Base-by-base conservation (phyloP, 2,888 invertebrate species). In the Lordiphosa fenestrarum region DNA sequence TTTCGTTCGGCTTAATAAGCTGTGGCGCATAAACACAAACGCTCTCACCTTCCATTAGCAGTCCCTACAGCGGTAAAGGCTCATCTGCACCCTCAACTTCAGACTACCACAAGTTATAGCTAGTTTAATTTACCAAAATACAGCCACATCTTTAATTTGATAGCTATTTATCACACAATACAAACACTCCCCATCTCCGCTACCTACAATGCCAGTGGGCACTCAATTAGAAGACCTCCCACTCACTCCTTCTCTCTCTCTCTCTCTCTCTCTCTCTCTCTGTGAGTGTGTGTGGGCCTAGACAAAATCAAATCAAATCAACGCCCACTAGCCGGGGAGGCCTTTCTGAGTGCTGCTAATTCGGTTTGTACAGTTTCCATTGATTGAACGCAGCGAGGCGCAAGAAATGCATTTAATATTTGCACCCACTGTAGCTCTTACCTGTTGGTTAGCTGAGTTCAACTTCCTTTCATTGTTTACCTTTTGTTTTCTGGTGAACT, bases 401-500 rank as follows among this genome's bases (percentile, higher is more conserved):
- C 44, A 53, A 55, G 38, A 51, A 58, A 56, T 77, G 71, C 62
- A 63, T 70, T 63, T 63, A 54, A 73, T 77, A 73, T 82, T 82
- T 82, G 66, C 49, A 54, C 38, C 15, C 25, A 49, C 36, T 44
- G 13, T 30, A 44, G 44, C 13, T 33, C 33, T 15, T 44, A 44
- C 44, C 44, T 44, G 44, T 44, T 44, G 41, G 41, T 21, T 40
- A 40, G 21, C 38, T 30, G 38, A 2, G 10, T 4, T n/a, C 7
- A 33, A 19, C 62, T 15, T 13, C 13, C 13, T 10, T 40, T 19
- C 51, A 33, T 9, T 30, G 30, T 30, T 30, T 30, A 57, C 66
- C 84, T 66, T 81, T 81, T 76, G 69, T 69, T 69, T 66, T 81
- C 33, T 44, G 44, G 61, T 60, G 60, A 56, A 75, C 84, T 81